These are phyloP conservation scores for Streptopelia turtur DNA, from an alignment of 2,797 vertebrate genomes.

Conservation along the genomic window DNA sequence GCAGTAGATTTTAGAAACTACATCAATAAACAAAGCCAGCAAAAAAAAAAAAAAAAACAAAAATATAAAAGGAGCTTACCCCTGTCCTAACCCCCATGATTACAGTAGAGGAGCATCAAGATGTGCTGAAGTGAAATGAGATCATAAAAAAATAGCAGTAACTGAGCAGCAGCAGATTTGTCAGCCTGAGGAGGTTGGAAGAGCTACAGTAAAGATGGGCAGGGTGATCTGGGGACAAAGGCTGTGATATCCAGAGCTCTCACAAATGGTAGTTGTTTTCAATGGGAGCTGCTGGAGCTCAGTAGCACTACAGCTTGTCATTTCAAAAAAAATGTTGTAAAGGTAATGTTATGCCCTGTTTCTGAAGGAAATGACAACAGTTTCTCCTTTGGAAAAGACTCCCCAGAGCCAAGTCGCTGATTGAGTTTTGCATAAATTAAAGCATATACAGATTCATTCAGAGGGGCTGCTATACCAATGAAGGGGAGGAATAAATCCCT, in stretches of 20 bases:
- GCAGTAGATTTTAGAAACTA: background rate
- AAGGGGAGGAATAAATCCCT: background rate
- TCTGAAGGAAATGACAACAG: background rate
- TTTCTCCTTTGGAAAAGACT: background rate
- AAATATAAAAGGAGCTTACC: background rate
- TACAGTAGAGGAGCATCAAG: background rate
- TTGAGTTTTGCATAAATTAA: constrained; percentile 12
- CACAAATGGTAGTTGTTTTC: background rate
- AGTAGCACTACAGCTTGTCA: background rate
- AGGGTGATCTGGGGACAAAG: background rate
- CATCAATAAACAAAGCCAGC: background rate
- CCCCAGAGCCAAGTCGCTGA: background rate
- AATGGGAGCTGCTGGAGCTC: background rate
- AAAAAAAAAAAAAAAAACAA: accelerated
- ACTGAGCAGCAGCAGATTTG: background rate
- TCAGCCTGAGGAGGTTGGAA: background rate
- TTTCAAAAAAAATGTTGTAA: background rate
- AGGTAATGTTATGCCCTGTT: background rate
- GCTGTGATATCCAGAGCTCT: background rate
- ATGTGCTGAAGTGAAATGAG: background rate
- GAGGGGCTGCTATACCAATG: background rate
- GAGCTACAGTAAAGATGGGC: background rate
- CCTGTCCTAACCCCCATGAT: background rate
- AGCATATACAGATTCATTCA: background rate
- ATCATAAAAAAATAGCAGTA: background rate